Base-by-base conservation (phyloP, 2,113 vertebrate genomes). In the Rousettus leschenaultii region DNA sequence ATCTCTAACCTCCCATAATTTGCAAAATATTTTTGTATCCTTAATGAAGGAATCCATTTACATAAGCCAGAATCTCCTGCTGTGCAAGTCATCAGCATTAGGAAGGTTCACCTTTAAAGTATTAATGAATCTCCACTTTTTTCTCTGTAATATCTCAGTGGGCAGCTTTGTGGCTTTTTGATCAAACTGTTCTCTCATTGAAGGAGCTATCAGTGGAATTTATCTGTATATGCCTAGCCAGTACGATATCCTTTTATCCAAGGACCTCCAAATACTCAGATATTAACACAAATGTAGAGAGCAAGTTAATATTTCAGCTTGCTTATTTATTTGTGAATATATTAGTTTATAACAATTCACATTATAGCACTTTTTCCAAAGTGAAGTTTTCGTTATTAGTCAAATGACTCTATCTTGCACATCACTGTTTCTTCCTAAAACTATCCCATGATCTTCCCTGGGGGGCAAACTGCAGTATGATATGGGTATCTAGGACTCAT, bases 11-110 rank as follows among this genome's bases (percentile, higher is more conserved):
- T 96, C 93, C 33, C 73, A 84, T 97, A 94, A 97, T 97, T 83
- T 96, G 88, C 82, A 96, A 97, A 97, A 97, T 95, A 96, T 95
- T 95, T 96, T 96, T 91, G 94, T 97, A 61, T 94, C 86, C 57
- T 96, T 98, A 97, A 98, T 96, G 96, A 98, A 96, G 92, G 88
- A 71, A 61, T 93, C 87, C 82, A 97, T 97, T 98, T 97, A 86
- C 97, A 97, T 97, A 97, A 96, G 96, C 91, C 83, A 43, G 45
- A 7, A n/a, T 28, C 22, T 43, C 97, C 95, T 74, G 91, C 97
- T 95, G 97, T 83, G 96, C 1, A 35, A 91, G 95, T 43, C 92
- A 48, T 43, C 95, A 75, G 86, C 89, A 80, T 26, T 66, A 43
- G 90, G 94, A 91, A 97, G 77, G 77, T 97, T 98, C 95, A 93